These are phyloP conservation scores for Acanthopagrus latus DNA, from an alignment of 2,797 vertebrate genomes.

Conservation along the genomic window DNA sequence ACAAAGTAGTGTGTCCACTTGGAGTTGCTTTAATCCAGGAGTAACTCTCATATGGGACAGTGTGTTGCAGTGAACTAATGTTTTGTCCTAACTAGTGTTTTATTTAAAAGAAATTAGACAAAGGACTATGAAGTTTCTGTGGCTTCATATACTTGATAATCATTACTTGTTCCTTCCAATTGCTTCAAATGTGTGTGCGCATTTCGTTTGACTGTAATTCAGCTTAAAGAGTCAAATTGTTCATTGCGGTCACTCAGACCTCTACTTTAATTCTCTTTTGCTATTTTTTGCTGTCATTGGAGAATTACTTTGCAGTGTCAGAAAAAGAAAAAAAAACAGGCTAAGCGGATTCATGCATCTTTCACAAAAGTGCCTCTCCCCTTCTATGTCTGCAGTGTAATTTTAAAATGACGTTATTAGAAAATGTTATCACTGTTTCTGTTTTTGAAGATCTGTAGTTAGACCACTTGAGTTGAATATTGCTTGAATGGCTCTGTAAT, in stretches of 20 bases:
- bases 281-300: neutral
- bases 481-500: too few relatives aligned
- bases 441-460: neutral
- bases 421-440: neutral
- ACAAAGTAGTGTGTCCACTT: too few relatives aligned
- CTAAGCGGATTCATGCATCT: conserved; percentile 5
- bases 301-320: conserved; percentile 8
- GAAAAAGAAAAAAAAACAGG: neutral
- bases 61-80: too few relatives aligned
- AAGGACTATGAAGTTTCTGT: neutral
- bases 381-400: neutral
- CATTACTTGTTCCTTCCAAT: neutral
- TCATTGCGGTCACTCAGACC: conserved; percentile 7
- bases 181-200: neutral
- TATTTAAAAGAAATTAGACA: neutral
- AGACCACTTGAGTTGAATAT: neutral
- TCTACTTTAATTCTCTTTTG: neutral
- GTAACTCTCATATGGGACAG: too few relatives aligned
- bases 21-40: too few relatives aligned
- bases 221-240: neutral
- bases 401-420: neutral
- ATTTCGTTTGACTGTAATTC: neutral
- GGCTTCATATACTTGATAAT: neutral
- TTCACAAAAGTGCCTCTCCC: neutral
- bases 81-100: too few relatives aligned